A percentile compares a stretch with the other conserved stretches of the same genome.
phyloP scores from a whole-genome alignment of 2,797 vertebrate genomes.

The Momotus momota region DNA sequence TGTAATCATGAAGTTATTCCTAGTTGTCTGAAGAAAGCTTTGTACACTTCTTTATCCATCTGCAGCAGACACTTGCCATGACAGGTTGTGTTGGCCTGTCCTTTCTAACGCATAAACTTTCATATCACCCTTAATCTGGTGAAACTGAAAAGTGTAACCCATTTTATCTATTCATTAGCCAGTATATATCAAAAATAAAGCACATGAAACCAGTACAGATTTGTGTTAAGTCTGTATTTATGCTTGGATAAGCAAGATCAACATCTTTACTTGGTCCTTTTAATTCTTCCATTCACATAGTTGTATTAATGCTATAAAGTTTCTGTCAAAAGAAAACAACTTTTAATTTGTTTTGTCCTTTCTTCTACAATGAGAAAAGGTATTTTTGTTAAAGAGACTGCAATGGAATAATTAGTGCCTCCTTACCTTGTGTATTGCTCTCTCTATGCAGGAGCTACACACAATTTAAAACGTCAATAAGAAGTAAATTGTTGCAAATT shows the following conservation, averaged over 20 bases:
- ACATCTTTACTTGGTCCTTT: not conserved
- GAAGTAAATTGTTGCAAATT: constrained; percentile 67
- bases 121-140: not conserved
- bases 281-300: not conserved
- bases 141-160: not conserved
- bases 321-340: constrained; percentile 16
- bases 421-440: constrained; percentile 56
- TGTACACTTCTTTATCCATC: not conserved
- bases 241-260: not conserved
- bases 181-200: not conserved
- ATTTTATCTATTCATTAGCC: not conserved
- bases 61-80: not conserved
- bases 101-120: not conserved
- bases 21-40: not conserved
- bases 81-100: not conserved
- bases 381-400: constrained; percentile 40
- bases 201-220: not conserved
- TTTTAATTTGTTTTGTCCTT: not conserved
- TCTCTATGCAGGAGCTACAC: constrained; percentile 37
- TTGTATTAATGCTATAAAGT: constrained; percentile 1
- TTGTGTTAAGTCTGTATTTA: not conserved
- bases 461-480: constrained; percentile 74
- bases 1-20: not conserved
- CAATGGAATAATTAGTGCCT: constrained; percentile 62
- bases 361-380: not conserved